These are phyloP conservation scores for Heliconius himera DNA, from an alignment of 1,140 invertebrate species.

Conservation along the genomic window DNA sequence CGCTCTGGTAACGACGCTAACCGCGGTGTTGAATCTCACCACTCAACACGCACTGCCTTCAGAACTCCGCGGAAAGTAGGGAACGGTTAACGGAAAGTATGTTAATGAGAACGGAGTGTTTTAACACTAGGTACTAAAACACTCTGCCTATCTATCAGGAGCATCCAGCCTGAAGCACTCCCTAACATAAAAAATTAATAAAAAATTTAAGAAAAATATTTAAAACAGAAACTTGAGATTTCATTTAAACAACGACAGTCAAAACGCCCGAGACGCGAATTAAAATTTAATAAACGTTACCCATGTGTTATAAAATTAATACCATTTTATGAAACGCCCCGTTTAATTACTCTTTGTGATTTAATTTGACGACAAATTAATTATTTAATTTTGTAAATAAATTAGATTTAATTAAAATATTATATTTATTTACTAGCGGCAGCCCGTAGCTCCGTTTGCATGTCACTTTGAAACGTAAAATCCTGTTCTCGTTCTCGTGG, in stretches of 20 bases:
- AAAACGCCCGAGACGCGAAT: slow-evolving; percentile 19
- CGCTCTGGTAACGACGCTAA: too few relatives aligned
- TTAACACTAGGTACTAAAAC: too few relatives aligned
- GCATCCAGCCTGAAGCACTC: too few relatives aligned
- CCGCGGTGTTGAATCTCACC: too few relatives aligned
- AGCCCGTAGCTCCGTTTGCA: too few relatives aligned
- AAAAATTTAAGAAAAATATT: background rate
- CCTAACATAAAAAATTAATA: background rate
- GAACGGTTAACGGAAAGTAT: too few relatives aligned
- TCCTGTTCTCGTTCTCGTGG: too few relatives aligned
- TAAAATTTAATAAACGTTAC: slow-evolving; percentile 40
- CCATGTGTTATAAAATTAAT: slow-evolving; percentile 40
- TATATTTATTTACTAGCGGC: background rate
- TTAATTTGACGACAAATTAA: slow-evolving; percentile 31
- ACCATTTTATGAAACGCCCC: slow-evolving; percentile 23
- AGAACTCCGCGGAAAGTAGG: too few relatives aligned
- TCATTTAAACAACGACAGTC: background rate
- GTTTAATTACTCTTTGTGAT: slow-evolving; percentile 33
- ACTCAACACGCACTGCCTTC: too few relatives aligned
- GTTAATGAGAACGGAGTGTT: too few relatives aligned
- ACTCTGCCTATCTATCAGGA: too few relatives aligned
- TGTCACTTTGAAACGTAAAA: too few relatives aligned
- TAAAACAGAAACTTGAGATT: background rate
- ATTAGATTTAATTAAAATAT: background rate
- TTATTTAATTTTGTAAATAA: slow-evolving; percentile 18